A percentile compares a stretch with the other conserved stretches of the same genome.
Evolutionary conservation across 2,888 invertebrate genomes (phyloP).

Genomic region (Dusona sp.): DNA sequence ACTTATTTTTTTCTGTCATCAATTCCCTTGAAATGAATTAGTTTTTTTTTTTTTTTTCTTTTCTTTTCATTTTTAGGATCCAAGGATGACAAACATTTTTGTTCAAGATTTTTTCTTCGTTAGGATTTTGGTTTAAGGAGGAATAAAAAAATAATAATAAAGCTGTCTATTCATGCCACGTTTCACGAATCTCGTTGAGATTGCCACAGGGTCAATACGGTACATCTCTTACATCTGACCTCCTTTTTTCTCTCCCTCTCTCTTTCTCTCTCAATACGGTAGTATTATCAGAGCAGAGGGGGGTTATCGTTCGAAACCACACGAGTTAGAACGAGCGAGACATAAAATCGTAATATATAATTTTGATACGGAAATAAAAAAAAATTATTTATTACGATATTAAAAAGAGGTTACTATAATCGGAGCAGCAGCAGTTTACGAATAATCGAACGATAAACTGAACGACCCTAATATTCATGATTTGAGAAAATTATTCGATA

Average conservation of each 20-base stretch:
- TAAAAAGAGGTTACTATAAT: not conserved
- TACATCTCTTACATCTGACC: constrained; percentile 18
- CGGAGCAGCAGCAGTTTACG: constrained; percentile 21
- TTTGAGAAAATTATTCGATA: constrained; percentile 25
- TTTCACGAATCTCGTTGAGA: constrained; percentile 11
- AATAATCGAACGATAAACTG: constrained; percentile 49
- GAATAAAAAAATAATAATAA: constrained; percentile 20
- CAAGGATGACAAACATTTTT: too few species aligned
- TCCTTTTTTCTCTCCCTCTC: constrained; percentile 4
- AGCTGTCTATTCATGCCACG: constrained; percentile 36
- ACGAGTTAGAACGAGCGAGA: not conserved
- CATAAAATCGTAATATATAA: not conserved
- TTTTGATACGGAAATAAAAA: not conserved
- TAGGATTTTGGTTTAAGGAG: not conserved
- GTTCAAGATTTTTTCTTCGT: not conserved
- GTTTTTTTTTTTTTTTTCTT: not conserved
- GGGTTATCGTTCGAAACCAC: constrained; percentile 2
- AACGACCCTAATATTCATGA: constrained; percentile 45
- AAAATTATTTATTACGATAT: not conserved
- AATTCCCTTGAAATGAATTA: not conserved
- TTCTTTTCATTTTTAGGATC: not conserved
- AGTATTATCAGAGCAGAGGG: not conserved
- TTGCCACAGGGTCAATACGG: constrained; percentile 43
- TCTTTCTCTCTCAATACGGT: not conserved
- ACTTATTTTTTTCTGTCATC: not conserved